Conservation (phyloP, 2,797 vertebrate species). For the Tarsius wallacei region DNA sequence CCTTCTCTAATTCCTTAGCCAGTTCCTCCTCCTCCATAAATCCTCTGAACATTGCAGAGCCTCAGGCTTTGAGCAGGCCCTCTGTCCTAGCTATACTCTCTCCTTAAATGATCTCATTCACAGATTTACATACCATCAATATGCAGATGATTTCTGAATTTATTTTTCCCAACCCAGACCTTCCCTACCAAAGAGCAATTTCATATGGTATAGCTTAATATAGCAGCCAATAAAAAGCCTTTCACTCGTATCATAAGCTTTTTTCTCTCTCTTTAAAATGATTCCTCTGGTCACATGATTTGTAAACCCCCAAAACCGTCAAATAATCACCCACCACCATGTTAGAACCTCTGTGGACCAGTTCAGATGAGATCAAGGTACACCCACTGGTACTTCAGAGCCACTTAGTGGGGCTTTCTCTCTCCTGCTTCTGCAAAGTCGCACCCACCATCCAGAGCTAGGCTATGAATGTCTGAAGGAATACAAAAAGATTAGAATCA, state of each 20-base stretch:
- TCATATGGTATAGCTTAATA: slow-evolving; percentile 76
- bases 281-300: slow-evolving; percentile 11
- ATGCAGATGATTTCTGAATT: slow-evolving; percentile 54
- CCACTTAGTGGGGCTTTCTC: not conserved
- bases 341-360: not conserved
- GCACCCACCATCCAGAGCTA: not conserved
- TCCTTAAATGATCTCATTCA: slow-evolving; percentile 53
- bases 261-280: slow-evolving; percentile 4
- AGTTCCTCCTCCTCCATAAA: not conserved
- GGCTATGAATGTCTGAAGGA: not conserved
- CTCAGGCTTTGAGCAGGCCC: not conserved
- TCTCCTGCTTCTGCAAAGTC: not conserved
- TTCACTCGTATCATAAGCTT: not conserved
- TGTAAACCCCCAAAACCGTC: not conserved
- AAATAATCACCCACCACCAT: not conserved
- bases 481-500: not conserved
- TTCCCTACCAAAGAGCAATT: slow-evolving; percentile 63
- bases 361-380: not conserved
- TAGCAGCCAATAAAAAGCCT: slow-evolving; percentile 58
- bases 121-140: slow-evolving; percentile 57
- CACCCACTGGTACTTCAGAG: not conserved
- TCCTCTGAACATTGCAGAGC: not conserved
- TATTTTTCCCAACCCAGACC: slow-evolving; percentile 65
- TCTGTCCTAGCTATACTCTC: not conserved
- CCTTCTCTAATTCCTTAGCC: not conserved